These are phyloP conservation scores for Megalonaias nervosa DNA, from an alignment of 1,140 invertebrate genomes.

Conservation along the genomic window DNA sequence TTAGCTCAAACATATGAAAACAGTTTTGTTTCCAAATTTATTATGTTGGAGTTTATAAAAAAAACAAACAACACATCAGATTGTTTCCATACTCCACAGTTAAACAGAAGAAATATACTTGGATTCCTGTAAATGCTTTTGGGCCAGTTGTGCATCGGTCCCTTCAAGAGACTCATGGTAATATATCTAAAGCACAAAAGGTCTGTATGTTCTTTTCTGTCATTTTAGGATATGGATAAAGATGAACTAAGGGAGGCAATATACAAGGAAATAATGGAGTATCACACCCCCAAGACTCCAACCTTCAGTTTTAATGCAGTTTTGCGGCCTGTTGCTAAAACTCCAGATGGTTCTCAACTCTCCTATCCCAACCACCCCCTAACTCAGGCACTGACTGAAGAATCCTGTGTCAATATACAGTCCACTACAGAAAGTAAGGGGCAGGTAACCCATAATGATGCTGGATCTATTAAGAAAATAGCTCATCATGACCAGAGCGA, in stretches of 20 bases:
- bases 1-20: no score
- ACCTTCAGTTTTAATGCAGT: slow-evolving; percentile 56
- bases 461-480: slow-evolving; percentile 2
- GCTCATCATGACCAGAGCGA: neutral
- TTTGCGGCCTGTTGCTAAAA: slow-evolving; percentile 59
- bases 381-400: neutral
- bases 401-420: neutral
- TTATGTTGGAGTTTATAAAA: no score
- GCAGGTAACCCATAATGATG: neutral
- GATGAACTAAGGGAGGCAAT: slow-evolving; percentile 51
- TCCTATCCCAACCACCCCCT: neutral
- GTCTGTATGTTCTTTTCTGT: no score
- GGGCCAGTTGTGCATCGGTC: no score
- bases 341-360: slow-evolving; percentile 13
- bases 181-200: no score
- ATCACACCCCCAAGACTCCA: slow-evolving; percentile 55
- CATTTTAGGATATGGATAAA: slow-evolving; percentile 44
- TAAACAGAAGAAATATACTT: no score
- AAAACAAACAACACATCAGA: no score
- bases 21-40: no score
- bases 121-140: no score
- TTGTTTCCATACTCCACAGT: no score
- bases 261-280: slow-evolving; percentile 63
- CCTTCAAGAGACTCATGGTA: no score
- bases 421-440: slow-evolving; percentile 16